Percentiles rank a stretch among this genome's conserved stretches.
phyloP scores from a whole-genome alignment of 1,140 invertebrate species.

The Pararge aegeria region DNA sequence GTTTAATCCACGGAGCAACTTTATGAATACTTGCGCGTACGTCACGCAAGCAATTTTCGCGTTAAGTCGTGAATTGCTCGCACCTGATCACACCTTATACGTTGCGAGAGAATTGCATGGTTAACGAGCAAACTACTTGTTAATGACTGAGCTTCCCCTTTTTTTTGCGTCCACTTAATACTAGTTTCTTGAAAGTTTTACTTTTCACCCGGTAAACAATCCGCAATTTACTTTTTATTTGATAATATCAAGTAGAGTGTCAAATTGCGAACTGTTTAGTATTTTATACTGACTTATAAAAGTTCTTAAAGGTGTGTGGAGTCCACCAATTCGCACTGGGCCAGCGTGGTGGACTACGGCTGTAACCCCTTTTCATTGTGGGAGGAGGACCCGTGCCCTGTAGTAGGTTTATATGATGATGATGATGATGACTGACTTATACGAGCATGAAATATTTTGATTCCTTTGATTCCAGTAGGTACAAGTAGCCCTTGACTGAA shows the following conservation, averaged over 20 bases:
- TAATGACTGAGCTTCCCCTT: constrained; percentile 37
- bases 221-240: neutral
- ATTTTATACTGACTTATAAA: no score
- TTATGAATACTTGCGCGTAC: constrained; percentile 3
- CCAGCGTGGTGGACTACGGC: no score
- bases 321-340: no score
- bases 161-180: constrained; percentile 1
- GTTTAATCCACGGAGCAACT: constrained; percentile 1
- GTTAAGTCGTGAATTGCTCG: constrained; percentile 33
- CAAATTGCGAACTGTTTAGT: no score
- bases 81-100: constrained; percentile 43
- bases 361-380: no score
- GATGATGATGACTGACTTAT: no score
- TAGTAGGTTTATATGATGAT: no score
- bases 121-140: constrained; percentile 48
- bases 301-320: no score
- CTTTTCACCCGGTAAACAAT: neutral
- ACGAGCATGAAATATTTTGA: no score
- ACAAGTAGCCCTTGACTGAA: no score
- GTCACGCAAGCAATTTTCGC: constrained; percentile 26
- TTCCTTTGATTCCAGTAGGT: no score
- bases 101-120: constrained; percentile 41
- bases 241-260: neutral
- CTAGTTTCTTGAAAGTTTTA: constrained; percentile 30
- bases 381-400: no score